Base-by-base conservation (phyloP, 2,113 vertebrate genomes). In the Spilogale gracilis region DNA sequence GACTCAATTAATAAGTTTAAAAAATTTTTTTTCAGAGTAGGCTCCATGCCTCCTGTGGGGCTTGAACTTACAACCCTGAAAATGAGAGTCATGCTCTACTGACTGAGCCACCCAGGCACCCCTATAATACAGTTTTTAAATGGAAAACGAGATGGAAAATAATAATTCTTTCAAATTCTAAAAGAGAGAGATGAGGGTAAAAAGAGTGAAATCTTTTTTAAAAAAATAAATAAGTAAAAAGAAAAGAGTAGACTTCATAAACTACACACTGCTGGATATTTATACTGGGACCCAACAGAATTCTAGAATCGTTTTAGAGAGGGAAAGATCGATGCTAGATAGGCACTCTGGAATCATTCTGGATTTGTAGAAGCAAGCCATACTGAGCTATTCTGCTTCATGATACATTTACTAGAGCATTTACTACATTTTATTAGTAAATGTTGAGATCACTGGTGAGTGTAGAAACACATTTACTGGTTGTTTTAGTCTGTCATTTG, bases 401-500 rank as follows among this genome's bases (percentile, higher is more conserved):
- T 3, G 52, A 56, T 56, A 21, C 9, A 12, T 56, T 56, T n/a
- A 56, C 4, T 80, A 56, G 32, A 69, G 16, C 67, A 69, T 69
- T 38, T 21, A 45, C 9, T 43, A 73, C 38, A 45, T 73, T 43
- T 23, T 43, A 73, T 12, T 73, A 43, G 69, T 45, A 12, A 73
- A 73, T 43, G 38, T 23, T 43, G 2, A 43, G n/a, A 73, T 45
- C 3, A 23, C 38, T 6, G 2, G 10, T 73, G 69, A 73, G 6
- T 73, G 20, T 23, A 43, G 38, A 73, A 43, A 12, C 69, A 43
- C 69, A 73, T 73, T 43, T 1, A 23, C 54, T 81, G 14, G 9
- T 38, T 23, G 6, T 38, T 23, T 6, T 38, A 38, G 12, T 43
- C 20, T 25, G 32, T 43, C 12, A 0, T 16, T 23, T 2, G 0